Evolutionary conservation across 2,113 vertebrate genomes (phyloP), one percentile per base, ranked within the genome.

Genomic region (Sturnira hondurensis): DNA sequence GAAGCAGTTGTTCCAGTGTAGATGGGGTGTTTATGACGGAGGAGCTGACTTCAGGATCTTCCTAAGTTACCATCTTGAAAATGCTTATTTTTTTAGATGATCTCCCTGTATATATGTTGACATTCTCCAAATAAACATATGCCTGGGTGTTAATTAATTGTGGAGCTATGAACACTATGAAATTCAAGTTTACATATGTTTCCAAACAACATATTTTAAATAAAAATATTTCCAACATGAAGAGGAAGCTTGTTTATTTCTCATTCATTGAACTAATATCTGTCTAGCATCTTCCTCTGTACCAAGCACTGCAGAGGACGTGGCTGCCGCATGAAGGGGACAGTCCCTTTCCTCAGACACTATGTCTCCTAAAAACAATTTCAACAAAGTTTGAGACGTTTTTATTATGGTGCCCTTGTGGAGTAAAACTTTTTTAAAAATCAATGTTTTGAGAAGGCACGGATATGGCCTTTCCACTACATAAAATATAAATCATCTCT

Each of bases 141-240:
- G 94, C 65, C 58, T 73, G 74, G 22, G 58, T 96, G 84, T 95
- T 95, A 97, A 8, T 97, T 97, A 94, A 94, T 96, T 4, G 1
- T 20, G n/a, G 58, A 92, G 76, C n/a, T 94, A 89, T 54, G 68
- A 95, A 92, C 61, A 91, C 96, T 96, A 88, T 96, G 67, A 97
- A 97, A 95, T 93, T 88, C 76, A 96, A 94, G 91, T 95, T 90
- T 97, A 92, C 61, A 74, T 95, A 93, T 96, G 91, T 91, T 97
- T 97, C 88, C 91, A 97, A 97, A 89, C 85, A 97, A 77, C 81
- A 68, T 97, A 96, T 96, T 96, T 96, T 89, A 94, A 97, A 86
- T 87, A 85, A 96, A 96, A 93, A 93, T 94, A 84, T 96, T 92
- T 96, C 73, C 78, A 81, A 58, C 63, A 54, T 89, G 45, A 83